Evolutionary conservation across 2,113 vertebrate species (phyloP).

Genomic region (Amazona guildingii): DNA sequence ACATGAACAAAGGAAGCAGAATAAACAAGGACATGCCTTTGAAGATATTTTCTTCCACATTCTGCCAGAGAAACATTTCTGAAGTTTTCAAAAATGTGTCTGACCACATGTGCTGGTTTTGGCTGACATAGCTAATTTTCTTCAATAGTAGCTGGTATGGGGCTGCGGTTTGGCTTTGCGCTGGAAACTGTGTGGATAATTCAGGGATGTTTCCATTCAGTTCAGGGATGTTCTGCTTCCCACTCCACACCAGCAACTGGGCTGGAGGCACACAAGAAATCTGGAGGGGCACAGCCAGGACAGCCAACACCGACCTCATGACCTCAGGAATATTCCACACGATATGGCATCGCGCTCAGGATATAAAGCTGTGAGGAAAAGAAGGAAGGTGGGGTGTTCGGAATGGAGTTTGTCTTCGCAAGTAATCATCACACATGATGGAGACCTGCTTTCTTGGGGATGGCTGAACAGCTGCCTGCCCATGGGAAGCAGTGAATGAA

Average conservation of each 20-base stretch:
- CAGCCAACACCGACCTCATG: background rate
- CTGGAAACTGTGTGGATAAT: background rate
- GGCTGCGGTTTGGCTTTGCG: background rate
- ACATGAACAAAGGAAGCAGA: background rate
- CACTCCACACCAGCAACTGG: background rate
- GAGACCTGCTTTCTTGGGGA: background rate
- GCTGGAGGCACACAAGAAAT: background rate
- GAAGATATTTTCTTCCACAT: background rate
- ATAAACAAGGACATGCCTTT: background rate
- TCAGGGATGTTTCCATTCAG: background rate
- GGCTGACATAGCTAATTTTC: background rate
- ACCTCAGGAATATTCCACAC: background rate
- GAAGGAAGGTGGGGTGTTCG: background rate
- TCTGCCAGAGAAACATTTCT: background rate
- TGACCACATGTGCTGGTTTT: background rate
- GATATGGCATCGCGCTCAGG: background rate
- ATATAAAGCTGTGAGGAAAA: background rate
- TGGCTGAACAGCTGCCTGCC: background rate
- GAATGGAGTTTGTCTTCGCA: background rate
- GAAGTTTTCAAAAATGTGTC: background rate
- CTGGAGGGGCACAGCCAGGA: background rate
- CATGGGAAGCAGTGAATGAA: background rate
- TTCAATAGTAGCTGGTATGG: background rate
- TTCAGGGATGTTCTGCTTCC: background rate
- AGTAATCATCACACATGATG: background rate